Conservation (phyloP, 64 coral and sea anemone genomes). For the Actinia equina region DNA sequence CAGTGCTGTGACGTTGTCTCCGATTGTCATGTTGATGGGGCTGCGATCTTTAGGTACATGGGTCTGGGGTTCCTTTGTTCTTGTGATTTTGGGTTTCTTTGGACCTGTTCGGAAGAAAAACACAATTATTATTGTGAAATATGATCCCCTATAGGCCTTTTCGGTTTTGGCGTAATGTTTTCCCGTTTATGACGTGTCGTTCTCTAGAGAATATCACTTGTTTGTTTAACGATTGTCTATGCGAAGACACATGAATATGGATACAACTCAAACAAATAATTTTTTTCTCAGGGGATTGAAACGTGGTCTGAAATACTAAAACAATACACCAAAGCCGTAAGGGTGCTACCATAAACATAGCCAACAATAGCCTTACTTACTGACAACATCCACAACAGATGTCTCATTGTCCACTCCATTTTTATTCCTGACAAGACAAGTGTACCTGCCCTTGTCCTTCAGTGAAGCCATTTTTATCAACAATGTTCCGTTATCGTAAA, state of each 20-base stretch:
- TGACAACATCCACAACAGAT: constrained; percentile 46
- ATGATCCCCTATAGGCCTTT: constrained; percentile 38
- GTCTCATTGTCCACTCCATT: constrained; percentile 28
- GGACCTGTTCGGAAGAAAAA: no score
- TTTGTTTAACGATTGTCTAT: no score
- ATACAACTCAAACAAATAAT: no score
- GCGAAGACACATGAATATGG: no score
- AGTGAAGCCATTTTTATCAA: constrained; percentile 8
- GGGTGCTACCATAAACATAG: no score
- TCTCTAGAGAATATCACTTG: no score
- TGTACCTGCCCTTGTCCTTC: constrained; percentile 42
- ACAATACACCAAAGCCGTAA: no score
- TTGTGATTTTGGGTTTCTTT: not conserved
- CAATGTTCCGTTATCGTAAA: constrained; percentile 45
- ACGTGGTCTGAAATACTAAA: no score
- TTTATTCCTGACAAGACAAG: constrained; percentile 31
- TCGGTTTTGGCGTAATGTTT: no score
- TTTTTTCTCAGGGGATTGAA: no score
- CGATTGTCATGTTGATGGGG: not conserved
- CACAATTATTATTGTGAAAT: not conserved
- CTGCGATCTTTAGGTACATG: not conserved
- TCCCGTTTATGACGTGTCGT: no score
- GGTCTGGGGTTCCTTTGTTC: not conserved
- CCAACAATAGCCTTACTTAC: constrained; percentile 43
- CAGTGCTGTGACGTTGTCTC: constrained; percentile 42